Conservation (phyloP, 2,797 vertebrate species). For the Leptatherina wallacei region DNA sequence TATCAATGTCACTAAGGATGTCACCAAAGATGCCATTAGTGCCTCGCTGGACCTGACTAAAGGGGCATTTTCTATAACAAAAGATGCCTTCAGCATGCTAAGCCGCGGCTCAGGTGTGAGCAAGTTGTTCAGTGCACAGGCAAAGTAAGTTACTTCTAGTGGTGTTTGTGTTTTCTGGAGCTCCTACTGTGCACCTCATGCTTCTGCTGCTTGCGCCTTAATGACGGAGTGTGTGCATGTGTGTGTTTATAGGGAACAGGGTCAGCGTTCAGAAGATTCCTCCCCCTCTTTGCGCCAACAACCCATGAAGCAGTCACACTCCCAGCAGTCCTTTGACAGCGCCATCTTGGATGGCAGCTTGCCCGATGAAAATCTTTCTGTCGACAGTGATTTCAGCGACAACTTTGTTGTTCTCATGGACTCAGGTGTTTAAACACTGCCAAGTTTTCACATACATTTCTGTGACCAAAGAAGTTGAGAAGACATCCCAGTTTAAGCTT, state of each 20-base stretch:
- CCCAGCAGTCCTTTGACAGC: constrained; percentile 95
- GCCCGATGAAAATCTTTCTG: constrained; percentile 90
- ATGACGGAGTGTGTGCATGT: constrained; percentile 21
- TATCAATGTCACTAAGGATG: constrained; percentile 91
- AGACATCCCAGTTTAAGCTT: background rate
- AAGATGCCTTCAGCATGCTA: constrained; percentile 91
- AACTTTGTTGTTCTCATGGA: constrained; percentile 91
- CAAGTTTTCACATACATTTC: background rate
- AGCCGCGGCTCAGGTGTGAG: constrained; percentile 92
- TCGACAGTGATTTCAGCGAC: constrained; percentile 93
- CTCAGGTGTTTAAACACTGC: constrained; percentile 79
- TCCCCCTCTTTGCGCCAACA: constrained; percentile 79
- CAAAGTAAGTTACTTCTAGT: constrained; percentile 60
- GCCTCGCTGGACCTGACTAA: constrained; percentile 95
- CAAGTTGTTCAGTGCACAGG: constrained; percentile 86
- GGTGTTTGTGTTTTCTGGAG: constrained; percentile 23
- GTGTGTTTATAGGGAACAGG: constrained; percentile 81
- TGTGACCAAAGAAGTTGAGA: background rate
- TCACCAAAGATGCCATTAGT: constrained; percentile 92
- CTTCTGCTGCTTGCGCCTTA: constrained; percentile 25
- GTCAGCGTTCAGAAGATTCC: constrained; percentile 84
- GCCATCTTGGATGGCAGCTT: constrained; percentile 89
- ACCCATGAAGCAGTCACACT: constrained; percentile 88
- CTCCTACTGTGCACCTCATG: constrained; percentile 28
- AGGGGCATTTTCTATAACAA: constrained; percentile 93